Conservation (phyloP, 2,797 vertebrate genomes). For the Anniella stebbinsi region DNA sequence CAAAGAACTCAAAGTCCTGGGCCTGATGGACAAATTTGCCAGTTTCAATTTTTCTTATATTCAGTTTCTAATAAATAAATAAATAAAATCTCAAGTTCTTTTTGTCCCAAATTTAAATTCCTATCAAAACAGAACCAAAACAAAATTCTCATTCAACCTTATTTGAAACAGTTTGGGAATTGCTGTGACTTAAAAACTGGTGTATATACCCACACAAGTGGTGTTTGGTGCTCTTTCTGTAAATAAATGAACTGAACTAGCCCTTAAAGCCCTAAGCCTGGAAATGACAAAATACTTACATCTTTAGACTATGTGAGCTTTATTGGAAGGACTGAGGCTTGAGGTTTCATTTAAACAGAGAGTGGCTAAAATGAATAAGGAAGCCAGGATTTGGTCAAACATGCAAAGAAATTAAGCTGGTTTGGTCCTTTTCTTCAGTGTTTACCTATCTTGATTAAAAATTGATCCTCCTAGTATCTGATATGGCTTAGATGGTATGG, state of each 20-base stretch:
- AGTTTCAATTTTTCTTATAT: too few species aligned
- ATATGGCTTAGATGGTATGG: conserved; percentile 39
- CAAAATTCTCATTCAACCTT: too few species aligned
- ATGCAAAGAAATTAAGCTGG: conserved; percentile 30
- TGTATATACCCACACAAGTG: background rate
- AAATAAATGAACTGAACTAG: background rate
- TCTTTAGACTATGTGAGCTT: background rate
- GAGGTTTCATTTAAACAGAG: conserved; percentile 17
- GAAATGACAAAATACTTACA: background rate
- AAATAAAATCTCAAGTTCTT: too few species aligned
- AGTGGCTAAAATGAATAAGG: conserved; percentile 31
- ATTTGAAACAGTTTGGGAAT: too few species aligned
- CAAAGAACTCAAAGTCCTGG: too few species aligned
- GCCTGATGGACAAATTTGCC: too few species aligned
- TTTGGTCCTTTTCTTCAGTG: conserved; percentile 39
- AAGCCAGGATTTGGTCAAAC: conserved; percentile 32
- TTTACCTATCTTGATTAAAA: conserved; percentile 69
- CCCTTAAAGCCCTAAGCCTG: background rate
- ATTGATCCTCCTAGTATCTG: conserved; percentile 38
- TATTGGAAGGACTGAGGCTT: background rate
- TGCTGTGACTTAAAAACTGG: too few species aligned
- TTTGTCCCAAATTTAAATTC: too few species aligned
- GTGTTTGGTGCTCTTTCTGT: background rate
- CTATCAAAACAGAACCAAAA: too few species aligned
- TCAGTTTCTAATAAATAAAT: too few species aligned